phyloP scores from a whole-genome alignment of 2,888 invertebrate genomes.

The Antheraea yamamai region DNA sequence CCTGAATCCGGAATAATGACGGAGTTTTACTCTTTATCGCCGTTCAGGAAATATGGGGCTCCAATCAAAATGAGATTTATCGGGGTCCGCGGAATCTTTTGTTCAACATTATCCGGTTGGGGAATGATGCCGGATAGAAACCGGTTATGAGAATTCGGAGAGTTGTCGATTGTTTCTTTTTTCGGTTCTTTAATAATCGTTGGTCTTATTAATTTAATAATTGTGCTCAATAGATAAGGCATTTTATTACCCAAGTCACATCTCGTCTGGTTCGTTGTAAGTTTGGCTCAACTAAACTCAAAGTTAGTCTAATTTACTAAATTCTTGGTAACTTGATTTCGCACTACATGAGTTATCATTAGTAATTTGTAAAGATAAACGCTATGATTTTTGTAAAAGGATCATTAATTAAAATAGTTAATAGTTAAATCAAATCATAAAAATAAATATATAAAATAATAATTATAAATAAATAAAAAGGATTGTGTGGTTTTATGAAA shows the following conservation, averaged over 20 bases:
- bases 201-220: neutral
- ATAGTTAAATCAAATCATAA: too few relatives aligned
- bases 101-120: constrained; percentile 13
- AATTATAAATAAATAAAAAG: too few relatives aligned
- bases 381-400: too few relatives aligned
- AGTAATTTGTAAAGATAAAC: too few relatives aligned
- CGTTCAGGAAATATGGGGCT: constrained; percentile 6
- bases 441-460: too few relatives aligned
- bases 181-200: neutral
- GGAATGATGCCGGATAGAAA: neutral
- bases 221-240: neutral
- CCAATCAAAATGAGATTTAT: constrained; percentile 16
- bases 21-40: neutral
- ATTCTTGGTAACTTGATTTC: too few relatives aligned
- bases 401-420: too few relatives aligned
- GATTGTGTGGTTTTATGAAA: too few relatives aligned
- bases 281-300: too few relatives aligned
- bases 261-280: too few relatives aligned
- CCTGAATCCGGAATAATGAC: neutral
- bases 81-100: constrained; percentile 10
- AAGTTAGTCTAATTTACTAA: too few relatives aligned
- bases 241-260: neutral
- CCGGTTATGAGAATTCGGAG: neutral
- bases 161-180: neutral
- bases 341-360: too few relatives aligned